phyloP scores from a whole-genome alignment of 2,797 vertebrate species.

The Schizopygopsis malacanthus region DNA sequence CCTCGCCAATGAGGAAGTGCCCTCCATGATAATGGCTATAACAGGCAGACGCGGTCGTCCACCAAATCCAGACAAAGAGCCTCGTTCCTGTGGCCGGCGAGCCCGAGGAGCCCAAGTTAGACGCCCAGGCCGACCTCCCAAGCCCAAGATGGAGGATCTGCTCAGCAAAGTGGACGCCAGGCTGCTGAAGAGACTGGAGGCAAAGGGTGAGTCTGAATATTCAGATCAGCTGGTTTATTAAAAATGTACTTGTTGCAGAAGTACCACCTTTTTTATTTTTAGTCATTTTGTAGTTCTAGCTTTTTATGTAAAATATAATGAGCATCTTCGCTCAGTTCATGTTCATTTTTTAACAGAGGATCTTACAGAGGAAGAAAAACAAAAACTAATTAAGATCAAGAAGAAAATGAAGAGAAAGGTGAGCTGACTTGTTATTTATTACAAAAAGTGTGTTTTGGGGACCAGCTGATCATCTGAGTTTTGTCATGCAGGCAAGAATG shows the following conservation, averaged over 20 bases:
- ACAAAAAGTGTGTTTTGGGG: background rate
- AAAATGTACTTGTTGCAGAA: background rate
- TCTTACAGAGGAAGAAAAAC: slow-evolving; percentile 91
- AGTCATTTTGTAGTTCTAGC: background rate
- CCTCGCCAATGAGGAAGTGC: slow-evolving; percentile 91
- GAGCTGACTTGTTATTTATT: background rate
- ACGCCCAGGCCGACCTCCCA: slow-evolving; percentile 91
- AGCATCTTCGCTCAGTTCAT: background rate
- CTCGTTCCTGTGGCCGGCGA: slow-evolving; percentile 65
- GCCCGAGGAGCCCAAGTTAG: slow-evolving; percentile 78
- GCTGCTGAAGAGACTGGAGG: slow-evolving; percentile 86
- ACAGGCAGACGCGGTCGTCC: slow-evolving; percentile 94
- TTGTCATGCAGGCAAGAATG: slow-evolving; percentile 84
- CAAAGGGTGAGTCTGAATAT: slow-evolving; percentile 81
- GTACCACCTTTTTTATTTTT: background rate
- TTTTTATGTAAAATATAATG: background rate
- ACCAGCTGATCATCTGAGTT: slow-evolving; percentile 28
- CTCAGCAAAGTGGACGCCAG: slow-evolving; percentile 90
- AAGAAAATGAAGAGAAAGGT: slow-evolving; percentile 96
- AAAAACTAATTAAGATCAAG: slow-evolving; percentile 91
- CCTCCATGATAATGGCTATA: slow-evolving; percentile 96
- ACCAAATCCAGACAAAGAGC: slow-evolving; percentile 90
- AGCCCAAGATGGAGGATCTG: slow-evolving; percentile 86
- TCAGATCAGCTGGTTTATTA: background rate
- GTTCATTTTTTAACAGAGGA: slow-evolving; percentile 77